Evolutionary conservation across 2,888 invertebrate genomes (phyloP), one percentile per base, ranked within the genome.

Genomic region (Augochlorella aurata): DNA sequence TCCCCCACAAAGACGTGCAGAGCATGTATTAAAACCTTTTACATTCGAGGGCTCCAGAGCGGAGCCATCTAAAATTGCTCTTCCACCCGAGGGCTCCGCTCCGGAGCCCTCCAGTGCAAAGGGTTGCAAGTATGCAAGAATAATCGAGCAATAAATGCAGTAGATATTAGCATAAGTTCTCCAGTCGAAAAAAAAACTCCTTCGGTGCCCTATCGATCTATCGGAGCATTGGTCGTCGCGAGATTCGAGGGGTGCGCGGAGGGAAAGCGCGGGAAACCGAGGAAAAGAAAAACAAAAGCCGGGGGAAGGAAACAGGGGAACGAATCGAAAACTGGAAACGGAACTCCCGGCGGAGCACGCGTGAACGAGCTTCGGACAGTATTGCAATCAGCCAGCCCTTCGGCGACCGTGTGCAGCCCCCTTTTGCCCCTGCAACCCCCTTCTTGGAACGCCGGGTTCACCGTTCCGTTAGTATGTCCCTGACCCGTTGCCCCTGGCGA

Each of bases 281-380:
- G 65, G 16, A 16, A 69, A 58, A 29, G 47, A 54, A 49, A 73
- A 50, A 54, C 29, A 52, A 58, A 14, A 54, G 58, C 9, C 29
- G n/a, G 45, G n/a, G 16, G 49, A 47, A 44, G 74, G 69, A 49
- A 74, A 71, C 52, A 63, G 63, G 16, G 63, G 69, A 74, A 78
- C 76, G 77, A 75, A 77, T 68, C 75, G 81, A 78, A 79, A 71
- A 74, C 47, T 75, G 72, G 74, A 83, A 82, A 74, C 74, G 63
- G 80, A 86, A 89, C 84, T 88, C 88, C 84, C 88, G 82, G 63
- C 67, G 85, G 88, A 82, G 71, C 83, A 89, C 89, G 87, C 85
- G 85, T 83, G 90, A 87, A 83, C 86, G 87, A 89, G 79, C 84
- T 83, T 87, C 86, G 84, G 85, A 88, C 90, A 72, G 83, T 89